Base-by-base conservation (phyloP, 2,888 invertebrate species). In the Helobdella robusta region DNA sequence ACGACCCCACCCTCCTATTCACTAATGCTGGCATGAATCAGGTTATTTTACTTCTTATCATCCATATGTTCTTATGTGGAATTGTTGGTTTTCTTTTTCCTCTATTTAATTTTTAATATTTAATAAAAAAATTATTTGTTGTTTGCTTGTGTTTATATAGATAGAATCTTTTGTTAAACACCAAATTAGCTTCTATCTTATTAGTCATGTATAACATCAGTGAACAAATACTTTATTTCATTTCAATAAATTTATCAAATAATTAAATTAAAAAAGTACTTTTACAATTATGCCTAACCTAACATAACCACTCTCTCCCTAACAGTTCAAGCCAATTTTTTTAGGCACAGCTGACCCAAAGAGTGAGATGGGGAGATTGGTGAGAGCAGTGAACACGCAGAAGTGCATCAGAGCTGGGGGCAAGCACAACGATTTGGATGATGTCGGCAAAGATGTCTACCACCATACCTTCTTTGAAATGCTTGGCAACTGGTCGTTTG, bases 401-500 rank as follows among this genome's bases (percentile, higher is more conserved):
- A 99, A 99, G 81, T 99, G 98, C 80, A 97, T 99, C 72, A 86
- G 98, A 76, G 97, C 97, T 72, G 97, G 97, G 64, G 98, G 98
- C 61, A 99, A 99, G 82, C 98, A 99, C 81, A 99, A 99, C 80
- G 98, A 99, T 81, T 82, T 99, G 68, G 98, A 99, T 82, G 98
- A 98, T 83, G 98, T 98, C 11, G 98, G 98, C 36, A 97, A 97
- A 82, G 98, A 99, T 83, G 93, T 95, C 1, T 98, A 98, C 76
- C 98, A 99, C 83, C 98, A 99, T 76, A 99, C 98, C 2, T 99
- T 97, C 81, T 99, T 99, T 81, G 98, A 99, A 83, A 99, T 99
- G 98, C 85, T 99, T 84, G 98, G 98, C 6, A 99, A 98, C 79
- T 99, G 98, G 98, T 98, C 97, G 0, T 99, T 98, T 82, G 97